A percentile compares a stretch with the other conserved stretches of the same genome.
phyloP scores from a whole-genome alignment of 2,797 vertebrate genomes.

The Halcyon chelicuti region DNA sequence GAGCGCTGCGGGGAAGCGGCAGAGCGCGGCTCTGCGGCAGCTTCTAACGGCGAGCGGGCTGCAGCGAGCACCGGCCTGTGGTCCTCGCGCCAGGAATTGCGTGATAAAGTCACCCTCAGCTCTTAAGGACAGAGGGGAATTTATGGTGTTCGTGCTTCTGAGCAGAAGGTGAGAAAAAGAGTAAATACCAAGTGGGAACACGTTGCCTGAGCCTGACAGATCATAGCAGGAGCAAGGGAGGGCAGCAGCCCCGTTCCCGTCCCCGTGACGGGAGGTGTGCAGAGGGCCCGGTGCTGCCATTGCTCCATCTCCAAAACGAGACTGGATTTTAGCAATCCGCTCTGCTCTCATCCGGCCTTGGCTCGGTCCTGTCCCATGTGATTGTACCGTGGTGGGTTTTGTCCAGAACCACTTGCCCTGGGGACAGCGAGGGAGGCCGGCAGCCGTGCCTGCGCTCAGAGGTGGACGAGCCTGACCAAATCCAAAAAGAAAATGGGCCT shows the following conservation, averaged over 20 bases:
- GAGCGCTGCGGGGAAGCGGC: background rate
- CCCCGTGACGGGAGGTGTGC: rapidly evolving
- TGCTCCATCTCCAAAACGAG: background rate
- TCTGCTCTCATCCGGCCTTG: background rate
- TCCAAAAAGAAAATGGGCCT: background rate
- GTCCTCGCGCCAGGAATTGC: background rate
- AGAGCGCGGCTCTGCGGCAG: background rate
- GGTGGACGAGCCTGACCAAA: background rate
- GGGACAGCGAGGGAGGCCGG: background rate
- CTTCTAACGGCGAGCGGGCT: background rate
- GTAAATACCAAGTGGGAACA: background rate
- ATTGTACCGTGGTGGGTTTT: background rate
- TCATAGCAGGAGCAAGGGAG: background rate
- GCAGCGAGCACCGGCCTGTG: background rate
- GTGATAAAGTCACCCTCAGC: rapidly evolving
- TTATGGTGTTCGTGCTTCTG: rapidly evolving
- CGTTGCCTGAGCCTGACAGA: background rate
- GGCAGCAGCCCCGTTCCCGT: rapidly evolving
- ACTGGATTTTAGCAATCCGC: background rate
- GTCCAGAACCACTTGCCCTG: background rate
- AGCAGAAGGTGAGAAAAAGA: background rate
- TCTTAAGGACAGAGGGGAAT: background rate
- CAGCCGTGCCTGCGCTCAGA: background rate
- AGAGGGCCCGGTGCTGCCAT: rapidly evolving
- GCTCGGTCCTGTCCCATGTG: rapidly evolving